Evolutionary conservation across 1,140 invertebrate genomes (phyloP), one percentile per base, ranked within the genome.

Genomic region (Halesus radiatus): DNA sequence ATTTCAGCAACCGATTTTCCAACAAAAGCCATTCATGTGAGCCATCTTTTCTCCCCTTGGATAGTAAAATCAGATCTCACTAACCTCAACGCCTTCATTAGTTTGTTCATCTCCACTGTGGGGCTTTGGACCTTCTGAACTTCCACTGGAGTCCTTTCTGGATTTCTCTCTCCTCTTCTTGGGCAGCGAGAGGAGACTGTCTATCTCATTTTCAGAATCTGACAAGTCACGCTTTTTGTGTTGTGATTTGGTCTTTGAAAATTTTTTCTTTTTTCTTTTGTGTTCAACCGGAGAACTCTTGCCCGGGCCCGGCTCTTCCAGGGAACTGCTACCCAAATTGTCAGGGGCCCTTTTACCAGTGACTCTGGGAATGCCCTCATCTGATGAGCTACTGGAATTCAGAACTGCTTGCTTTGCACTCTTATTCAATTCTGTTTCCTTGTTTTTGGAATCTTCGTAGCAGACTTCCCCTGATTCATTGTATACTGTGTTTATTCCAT

Each of bases 161-260:
- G 53, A 56, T 37, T 32, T 75, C 26, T 75, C 54, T 58, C 29
- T 56, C 26, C 54, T 37, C 10, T 32, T 23, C 32, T 75, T 75
- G 32, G 72, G 53, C 20, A 75, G 18, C 10, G 72, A 75, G 32
- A 58, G 3, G 6, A 75, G 18, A 20, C n/a, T 75, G 10, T 75
- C 54, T 29, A 75, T 75, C 58, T 75, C 72, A n/a, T 53, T 32
- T 29, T 75, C 72, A 60, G 72, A 75, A 75, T 75, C 72, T n/a
- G 72, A 75, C 0, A n/a, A 15, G 13, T 56, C n/a, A 37, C 26
- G 15, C 22, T 54, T 78, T 66, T 66, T 78, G 18, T 66, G 22
- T 7, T 50, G 60, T n/a, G 52, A 68, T 68, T 78, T 45, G 37
- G 37, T 45, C 10, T 45, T 78, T 8, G 37, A 68, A 66, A 53